A percentile compares a stretch with the other conserved stretches of the same genome.
Evolutionary conservation across 1,140 invertebrate genomes (phyloP).

Genomic region (Arctopsyche grandis): DNA sequence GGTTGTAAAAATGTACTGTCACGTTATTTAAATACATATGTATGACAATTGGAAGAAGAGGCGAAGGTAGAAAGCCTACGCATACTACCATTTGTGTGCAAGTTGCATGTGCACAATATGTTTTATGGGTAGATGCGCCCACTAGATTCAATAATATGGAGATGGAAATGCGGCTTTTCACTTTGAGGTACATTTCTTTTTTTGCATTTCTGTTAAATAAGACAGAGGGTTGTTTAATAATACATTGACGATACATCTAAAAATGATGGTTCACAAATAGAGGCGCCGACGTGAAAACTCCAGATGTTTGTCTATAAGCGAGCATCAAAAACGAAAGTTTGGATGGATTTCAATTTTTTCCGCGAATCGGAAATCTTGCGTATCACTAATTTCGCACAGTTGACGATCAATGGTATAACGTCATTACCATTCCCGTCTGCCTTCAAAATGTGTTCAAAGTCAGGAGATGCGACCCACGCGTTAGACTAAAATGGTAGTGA

Average conservation of each 20-base stretch:
- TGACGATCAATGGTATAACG: conserved; percentile 8
- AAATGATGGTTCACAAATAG: too few species aligned
- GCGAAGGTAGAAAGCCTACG: not conserved
- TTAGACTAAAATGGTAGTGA: not conserved
- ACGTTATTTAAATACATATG: too few species aligned
- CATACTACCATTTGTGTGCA: not conserved
- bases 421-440: conserved; percentile 22
- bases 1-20: not conserved
- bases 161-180: too few species aligned
- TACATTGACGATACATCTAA: too few species aligned
- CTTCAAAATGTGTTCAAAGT: conserved; percentile 14
- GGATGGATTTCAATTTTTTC: not conserved
- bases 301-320: not conserved
- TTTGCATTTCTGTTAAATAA: too few species aligned
- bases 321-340: not conserved
- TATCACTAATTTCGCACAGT: not conserved
- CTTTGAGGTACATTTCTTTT: too few species aligned
- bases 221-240: too few species aligned
- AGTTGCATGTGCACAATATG: conserved; percentile 2
- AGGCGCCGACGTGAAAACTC: not conserved
- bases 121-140: not conserved
- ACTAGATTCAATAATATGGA: not conserved
- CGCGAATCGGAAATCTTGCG: not conserved
- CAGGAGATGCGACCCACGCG: conserved; percentile 25
- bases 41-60: not conserved